A percentile compares a stretch with the other conserved stretches of the same genome.
These are phyloP conservation scores for Notospermus geniculatus DNA, from an alignment of 1,140 invertebrate species.

Conservation along the genomic window DNA sequence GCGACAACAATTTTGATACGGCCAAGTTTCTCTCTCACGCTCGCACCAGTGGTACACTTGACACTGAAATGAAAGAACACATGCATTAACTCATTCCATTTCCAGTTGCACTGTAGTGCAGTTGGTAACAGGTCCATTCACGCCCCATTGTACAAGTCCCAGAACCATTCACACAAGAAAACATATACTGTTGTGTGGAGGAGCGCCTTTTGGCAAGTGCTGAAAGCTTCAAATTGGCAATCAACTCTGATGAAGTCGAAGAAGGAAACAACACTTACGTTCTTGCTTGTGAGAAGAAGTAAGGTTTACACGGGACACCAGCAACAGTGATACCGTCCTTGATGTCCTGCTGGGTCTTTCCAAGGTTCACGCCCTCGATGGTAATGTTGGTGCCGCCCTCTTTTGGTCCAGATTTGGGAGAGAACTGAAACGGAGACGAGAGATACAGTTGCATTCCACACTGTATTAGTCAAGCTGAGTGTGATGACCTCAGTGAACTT, in stretches of 20 bases:
- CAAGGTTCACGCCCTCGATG: slow-evolving; percentile 94
- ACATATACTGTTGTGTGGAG: too few relatives aligned
- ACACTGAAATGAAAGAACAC: slow-evolving; percentile 31
- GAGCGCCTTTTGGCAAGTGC: too few relatives aligned
- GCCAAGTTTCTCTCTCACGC: slow-evolving; percentile 16
- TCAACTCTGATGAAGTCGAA: too few relatives aligned
- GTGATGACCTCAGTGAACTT: too few relatives aligned
- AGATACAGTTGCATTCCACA: too few relatives aligned
- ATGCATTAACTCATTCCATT: slow-evolving; percentile 10
- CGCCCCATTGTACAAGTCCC: too few relatives aligned
- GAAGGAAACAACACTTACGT: too few relatives aligned
- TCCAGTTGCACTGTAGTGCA: background rate
- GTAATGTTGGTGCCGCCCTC: slow-evolving; percentile 94
- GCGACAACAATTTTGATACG: slow-evolving; percentile 29
- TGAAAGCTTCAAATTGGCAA: too few relatives aligned
- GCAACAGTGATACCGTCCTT: slow-evolving; percentile 87
- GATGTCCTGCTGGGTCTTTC: slow-evolving; percentile 85
- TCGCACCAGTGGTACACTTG: slow-evolving; percentile 38
- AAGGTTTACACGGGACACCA: slow-evolving; percentile 85
- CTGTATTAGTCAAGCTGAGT: background rate
- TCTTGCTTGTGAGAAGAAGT: slow-evolving; percentile 74
- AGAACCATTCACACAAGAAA: too few relatives aligned
- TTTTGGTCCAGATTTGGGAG: slow-evolving; percentile 88
- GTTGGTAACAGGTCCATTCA: too few relatives aligned
- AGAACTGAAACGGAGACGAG: slow-evolving; percentile 66